phyloP scores from a whole-genome alignment of 2,888 invertebrate genomes.

The Liodrosophila aerea region DNA sequence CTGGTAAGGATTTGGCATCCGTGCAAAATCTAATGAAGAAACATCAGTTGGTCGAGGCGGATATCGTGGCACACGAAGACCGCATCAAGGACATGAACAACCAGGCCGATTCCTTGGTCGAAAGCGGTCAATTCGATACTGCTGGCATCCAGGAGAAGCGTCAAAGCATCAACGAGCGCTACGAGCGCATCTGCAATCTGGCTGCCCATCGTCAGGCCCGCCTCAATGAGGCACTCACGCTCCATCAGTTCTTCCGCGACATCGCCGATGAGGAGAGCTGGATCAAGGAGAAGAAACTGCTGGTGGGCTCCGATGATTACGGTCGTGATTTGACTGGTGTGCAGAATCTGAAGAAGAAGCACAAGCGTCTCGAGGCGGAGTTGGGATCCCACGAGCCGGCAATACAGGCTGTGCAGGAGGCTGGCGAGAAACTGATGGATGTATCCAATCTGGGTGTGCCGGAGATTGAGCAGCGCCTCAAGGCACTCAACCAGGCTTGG shows the following conservation, averaged over 20 bases:
- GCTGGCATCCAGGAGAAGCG: constrained; percentile 97
- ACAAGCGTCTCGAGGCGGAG: constrained; percentile 99
- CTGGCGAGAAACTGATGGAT: constrained; percentile 95
- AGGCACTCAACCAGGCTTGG: constrained; percentile 95
- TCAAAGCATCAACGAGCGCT: constrained; percentile 97
- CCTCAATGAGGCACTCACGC: constrained; percentile 97
- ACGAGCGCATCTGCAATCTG: constrained; percentile 95
- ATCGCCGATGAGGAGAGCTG: constrained; percentile 99
- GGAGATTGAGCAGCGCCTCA: constrained; percentile 93
- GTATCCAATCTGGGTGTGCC: constrained; percentile 95
- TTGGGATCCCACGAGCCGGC: constrained; percentile 98
- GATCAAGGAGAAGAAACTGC: constrained; percentile 99
- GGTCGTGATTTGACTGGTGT: constrained; percentile 99
- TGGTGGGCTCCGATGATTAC: constrained; percentile 98
- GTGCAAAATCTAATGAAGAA: constrained; percentile 99
- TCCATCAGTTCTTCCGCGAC: constrained; percentile 99
- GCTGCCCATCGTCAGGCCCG: constrained; percentile 96
- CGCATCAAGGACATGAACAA: constrained; percentile 96
- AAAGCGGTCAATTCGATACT: constrained; percentile 98
- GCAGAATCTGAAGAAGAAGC: constrained; percentile 99
- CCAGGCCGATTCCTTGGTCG: constrained; percentile 97
- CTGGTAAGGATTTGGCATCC: constrained; percentile 98
- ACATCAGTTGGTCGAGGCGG: constrained; percentile 98
- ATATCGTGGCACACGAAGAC: constrained; percentile 98
- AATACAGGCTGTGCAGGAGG: constrained; percentile 95